A percentile compares a stretch with the other conserved stretches of the same genome.
Evolutionary conservation across 1,140 invertebrate genomes (phyloP).

Genomic region (Meloidogyne hapla): DNA sequence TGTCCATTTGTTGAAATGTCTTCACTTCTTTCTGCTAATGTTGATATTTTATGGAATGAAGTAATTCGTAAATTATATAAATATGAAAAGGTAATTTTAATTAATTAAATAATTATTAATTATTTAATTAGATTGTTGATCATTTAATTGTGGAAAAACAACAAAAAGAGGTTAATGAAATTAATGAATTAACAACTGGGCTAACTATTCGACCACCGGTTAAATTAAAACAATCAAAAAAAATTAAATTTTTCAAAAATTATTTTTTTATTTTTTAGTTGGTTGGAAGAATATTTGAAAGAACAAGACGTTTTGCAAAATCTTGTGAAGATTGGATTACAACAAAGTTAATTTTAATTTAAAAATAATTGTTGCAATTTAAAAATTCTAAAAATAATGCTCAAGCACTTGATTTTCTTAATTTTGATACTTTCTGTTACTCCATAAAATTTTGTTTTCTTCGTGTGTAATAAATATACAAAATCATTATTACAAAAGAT

Average conservation of each 20-base stretch:
- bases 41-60: conserved; percentile 51
- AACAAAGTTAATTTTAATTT: no score
- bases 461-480: no score
- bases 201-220: conserved; percentile 4
- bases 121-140: background rate
- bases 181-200: conserved; percentile 11
- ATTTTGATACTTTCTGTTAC: no score
- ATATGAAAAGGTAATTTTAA: conserved; percentile 23
- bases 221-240: background rate
- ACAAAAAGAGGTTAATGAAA: conserved; percentile 16
- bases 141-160: conserved; percentile 9
- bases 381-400: no score
- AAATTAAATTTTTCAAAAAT: background rate
- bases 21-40: conserved; percentile 53
- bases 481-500: no score
- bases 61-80: conserved; percentile 52
- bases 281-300: conserved; percentile 38
- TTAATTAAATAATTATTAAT: background rate
- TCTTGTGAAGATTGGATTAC: conserved; percentile 55
- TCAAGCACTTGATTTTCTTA: conserved; percentile 5
- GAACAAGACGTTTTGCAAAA: conserved; percentile 55
- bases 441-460: no score
- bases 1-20: conserved; percentile 51
- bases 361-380: conserved; percentile 44
- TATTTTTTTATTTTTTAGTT: conserved; percentile 2